Evolutionary conservation across 92 coral and sea anemone genomes (phyloP).

Genomic region (Epizoanthus scotinus): DNA sequence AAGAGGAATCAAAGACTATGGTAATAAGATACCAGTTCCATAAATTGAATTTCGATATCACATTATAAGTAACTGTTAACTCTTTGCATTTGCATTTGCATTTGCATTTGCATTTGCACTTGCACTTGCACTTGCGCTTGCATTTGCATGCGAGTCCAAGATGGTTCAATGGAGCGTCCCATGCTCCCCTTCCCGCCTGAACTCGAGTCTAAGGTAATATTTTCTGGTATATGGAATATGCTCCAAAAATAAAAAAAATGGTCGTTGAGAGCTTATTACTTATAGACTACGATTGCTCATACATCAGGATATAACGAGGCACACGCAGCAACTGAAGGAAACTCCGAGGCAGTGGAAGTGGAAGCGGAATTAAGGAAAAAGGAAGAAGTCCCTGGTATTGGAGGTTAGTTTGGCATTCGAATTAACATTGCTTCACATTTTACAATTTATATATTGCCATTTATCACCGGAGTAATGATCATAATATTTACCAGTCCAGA

Average conservation of each 20-base stretch:
- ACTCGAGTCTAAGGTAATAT: too few species aligned
- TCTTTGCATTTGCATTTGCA: too few species aligned
- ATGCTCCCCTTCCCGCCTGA: too few species aligned
- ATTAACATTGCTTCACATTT: neutral
- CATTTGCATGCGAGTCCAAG: too few species aligned
- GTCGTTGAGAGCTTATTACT: neutral
- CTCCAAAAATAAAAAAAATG: too few species aligned
- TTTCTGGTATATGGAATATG: too few species aligned
- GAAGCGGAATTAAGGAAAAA: conserved; percentile 28
- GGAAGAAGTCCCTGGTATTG: conserved; percentile 26
- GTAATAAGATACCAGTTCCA: neutral
- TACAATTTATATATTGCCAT: neutral
- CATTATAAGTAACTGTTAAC: too few species aligned
- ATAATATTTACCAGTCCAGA: too few species aligned
- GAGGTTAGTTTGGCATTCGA: neutral
- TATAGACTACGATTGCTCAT: neutral
- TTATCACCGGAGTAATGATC: too few species aligned
- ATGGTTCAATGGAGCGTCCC: too few species aligned
- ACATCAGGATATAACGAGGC: conserved; percentile 5
- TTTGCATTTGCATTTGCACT: too few species aligned
- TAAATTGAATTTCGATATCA: neutral
- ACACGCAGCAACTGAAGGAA: conserved; percentile 3
- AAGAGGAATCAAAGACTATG: neutral
- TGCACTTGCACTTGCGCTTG: too few species aligned
- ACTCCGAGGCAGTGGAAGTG: neutral